Percentiles rank a stretch among this genome's conserved stretches.
Evolutionary conservation across 2,113 vertebrate genomes (phyloP).

Genomic region (Serinus canaria): DNA sequence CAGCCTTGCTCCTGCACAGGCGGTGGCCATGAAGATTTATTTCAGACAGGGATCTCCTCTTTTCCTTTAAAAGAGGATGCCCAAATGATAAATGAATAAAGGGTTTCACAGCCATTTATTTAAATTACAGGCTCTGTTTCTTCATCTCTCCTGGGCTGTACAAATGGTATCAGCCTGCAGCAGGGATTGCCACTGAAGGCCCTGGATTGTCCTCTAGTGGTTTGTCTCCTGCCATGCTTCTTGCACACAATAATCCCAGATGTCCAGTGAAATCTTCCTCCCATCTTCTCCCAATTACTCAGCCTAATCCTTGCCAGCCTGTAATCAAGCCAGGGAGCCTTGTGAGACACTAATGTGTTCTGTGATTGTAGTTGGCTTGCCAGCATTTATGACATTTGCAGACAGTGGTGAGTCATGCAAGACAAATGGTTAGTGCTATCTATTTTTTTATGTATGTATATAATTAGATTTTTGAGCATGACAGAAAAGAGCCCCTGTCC

Average conservation of each 20-base stretch:
- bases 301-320: background rate
- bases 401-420: slow-evolving; percentile 44
- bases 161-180: rapidly evolving
- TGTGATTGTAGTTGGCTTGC: slow-evolving; percentile 7
- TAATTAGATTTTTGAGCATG: slow-evolving; percentile 36
- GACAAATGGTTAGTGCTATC: slow-evolving; percentile 29
- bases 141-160: background rate
- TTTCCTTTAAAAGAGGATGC: background rate
- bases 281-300: slow-evolving; percentile 32
- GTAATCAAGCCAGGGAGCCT: slow-evolving; percentile 4
- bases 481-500: slow-evolving; percentile 13
- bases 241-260: background rate
- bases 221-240: background rate
- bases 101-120: background rate
- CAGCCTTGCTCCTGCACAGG: background rate
- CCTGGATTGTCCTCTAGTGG: background rate
- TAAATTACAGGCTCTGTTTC: background rate
- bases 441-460: background rate
- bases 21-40: background rate
- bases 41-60: background rate
- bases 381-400: slow-evolving; percentile 50
- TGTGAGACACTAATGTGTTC: slow-evolving; percentile 24
- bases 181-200: background rate
- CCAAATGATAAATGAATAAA: background rate
- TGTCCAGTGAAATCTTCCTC: background rate